A percentile compares a stretch with the other conserved stretches of the same genome.
phyloP scores from a whole-genome alignment of 2,888 invertebrate genomes.

The Phortica magna region DNA sequence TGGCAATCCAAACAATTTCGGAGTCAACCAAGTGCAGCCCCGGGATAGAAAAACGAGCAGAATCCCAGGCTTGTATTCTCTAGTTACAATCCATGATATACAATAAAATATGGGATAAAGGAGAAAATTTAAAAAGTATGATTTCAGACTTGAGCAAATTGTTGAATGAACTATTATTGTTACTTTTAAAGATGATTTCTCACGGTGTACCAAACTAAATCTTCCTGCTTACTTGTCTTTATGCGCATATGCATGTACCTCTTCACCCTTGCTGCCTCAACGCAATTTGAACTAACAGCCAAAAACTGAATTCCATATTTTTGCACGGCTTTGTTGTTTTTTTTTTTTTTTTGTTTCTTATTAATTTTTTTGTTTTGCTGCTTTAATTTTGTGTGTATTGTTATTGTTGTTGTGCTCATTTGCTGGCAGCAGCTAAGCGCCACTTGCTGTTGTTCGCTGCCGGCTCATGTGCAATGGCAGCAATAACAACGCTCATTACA shows the following conservation, averaged over 20 bases:
- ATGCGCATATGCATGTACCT: neutral
- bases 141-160: too few relatives aligned
- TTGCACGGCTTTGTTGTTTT: conserved; percentile 13
- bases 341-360: conserved; percentile 1
- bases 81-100: too few relatives aligned
- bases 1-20: too few relatives aligned
- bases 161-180: too few relatives aligned
- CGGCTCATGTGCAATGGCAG: neutral
- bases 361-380: conserved; percentile 18
- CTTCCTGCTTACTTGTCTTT: conserved; percentile 1
- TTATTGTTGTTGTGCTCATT: conserved; percentile 16
- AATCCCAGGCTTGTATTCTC: too few relatives aligned
- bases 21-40: too few relatives aligned
- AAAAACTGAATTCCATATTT: conserved; percentile 31
- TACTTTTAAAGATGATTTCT: neutral
- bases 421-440: conserved; percentile 21
- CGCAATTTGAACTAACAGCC: neutral
- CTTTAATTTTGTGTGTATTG: neutral
- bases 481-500: conserved; percentile 5
- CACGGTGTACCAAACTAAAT: conserved; percentile 1
- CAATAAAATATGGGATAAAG: too few relatives aligned
- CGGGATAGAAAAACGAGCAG: too few relatives aligned
- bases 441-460: conserved; percentile 31
- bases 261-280: neutral
- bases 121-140: too few relatives aligned